These are phyloP conservation scores for Dreissena rostriformis DNA, from an alignment of 1,140 invertebrate genomes.

Conservation along the genomic window DNA sequence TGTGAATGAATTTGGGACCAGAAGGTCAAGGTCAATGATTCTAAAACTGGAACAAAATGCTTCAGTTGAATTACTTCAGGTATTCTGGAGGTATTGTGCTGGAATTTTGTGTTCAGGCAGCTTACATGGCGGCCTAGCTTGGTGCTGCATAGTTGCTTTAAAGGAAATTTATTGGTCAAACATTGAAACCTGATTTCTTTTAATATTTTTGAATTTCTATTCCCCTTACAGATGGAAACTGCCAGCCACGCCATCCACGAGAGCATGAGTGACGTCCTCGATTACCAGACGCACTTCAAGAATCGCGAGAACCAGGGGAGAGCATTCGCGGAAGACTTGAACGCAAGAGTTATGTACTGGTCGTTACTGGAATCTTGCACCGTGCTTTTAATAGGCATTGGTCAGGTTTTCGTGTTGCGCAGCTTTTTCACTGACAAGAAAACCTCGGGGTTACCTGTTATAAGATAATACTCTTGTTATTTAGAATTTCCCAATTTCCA, in stretches of 20 bases:
- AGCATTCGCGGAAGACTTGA: slow-evolving; percentile 97
- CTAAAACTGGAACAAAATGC: no score
- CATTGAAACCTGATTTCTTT: no score
- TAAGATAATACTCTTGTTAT: no score
- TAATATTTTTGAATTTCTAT: not conserved
- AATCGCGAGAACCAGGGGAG: slow-evolving; percentile 96
- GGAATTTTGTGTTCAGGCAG: no score
- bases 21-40: no score
- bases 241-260: slow-evolving; percentile 94
- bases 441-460: not conserved
- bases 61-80: no score
- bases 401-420: slow-evolving; percentile 95
- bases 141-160: no score
- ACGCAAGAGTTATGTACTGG: slow-evolving; percentile 96
- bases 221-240: slow-evolving; percentile 91
- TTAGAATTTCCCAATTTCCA: no score
- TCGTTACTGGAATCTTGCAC: slow-evolving; percentile 93
- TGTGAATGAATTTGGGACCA: no score
- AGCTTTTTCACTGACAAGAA: slow-evolving; percentile 97
- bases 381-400: slow-evolving; percentile 91
- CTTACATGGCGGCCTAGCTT: no score
- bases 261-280: slow-evolving; percentile 91
- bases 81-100: no score
- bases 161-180: no score
- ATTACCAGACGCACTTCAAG: slow-evolving; percentile 98